These are phyloP conservation scores for Lacerta viridis DNA, from an alignment of 2,797 vertebrate species.

Conservation along the genomic window DNA sequence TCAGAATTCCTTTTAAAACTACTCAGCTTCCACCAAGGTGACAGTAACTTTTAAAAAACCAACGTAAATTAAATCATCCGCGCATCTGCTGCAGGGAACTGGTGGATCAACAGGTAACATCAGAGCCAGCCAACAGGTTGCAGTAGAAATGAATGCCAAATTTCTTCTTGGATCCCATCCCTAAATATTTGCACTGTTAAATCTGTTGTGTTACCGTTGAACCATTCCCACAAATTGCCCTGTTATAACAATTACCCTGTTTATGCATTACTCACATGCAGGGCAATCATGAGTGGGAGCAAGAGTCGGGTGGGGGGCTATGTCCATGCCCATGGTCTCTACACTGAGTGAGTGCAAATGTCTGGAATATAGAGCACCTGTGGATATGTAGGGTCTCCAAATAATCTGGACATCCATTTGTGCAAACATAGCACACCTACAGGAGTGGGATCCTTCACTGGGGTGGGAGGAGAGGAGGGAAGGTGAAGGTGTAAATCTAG, in stretches of 20 bases:
- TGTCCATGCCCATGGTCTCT: no score
- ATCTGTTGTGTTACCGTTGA: neutral
- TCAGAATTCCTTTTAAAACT: conserved; percentile 1
- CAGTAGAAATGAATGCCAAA: neutral
- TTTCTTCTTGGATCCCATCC: neutral
- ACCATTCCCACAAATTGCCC: neutral
- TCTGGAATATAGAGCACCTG: no score
- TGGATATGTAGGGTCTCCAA: neutral
- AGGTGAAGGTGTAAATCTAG: no score
- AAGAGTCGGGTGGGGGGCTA: no score
- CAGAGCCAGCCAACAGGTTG: neutral
- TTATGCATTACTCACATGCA: neutral
- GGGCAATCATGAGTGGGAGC: no score
- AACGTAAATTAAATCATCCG: neutral
- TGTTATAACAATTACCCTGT: neutral
- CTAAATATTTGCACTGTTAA: neutral
- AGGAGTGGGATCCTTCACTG: no score
- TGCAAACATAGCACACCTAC: neutral
- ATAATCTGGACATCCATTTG: neutral
- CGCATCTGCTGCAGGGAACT: conserved; percentile 8
- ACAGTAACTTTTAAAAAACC: neutral
- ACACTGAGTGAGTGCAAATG: no score
- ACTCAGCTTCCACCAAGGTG: neutral
- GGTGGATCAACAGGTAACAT: conserved; percentile 29
- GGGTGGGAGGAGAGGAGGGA: no score